Base-by-base conservation (phyloP, 2,113 vertebrate species). In the Paedocypris sp. region DNA sequence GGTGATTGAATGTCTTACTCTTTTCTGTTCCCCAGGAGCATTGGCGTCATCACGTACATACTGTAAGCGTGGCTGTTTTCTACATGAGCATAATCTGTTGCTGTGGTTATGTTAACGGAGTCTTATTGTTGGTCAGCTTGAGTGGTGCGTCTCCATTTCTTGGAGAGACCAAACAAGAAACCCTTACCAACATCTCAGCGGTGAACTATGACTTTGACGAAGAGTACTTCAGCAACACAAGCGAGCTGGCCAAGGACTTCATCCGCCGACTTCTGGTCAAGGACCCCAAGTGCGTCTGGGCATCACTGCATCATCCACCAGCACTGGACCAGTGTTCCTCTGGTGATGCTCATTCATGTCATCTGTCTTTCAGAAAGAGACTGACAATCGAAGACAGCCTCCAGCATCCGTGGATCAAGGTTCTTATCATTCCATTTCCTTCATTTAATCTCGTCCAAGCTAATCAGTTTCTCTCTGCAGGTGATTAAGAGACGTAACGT, bases 121-220 rank as follows among this genome's bases (percentile, higher is more conserved):
- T 15, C 3, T 63, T 48, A 31, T 3, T 63, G 18, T 32, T 0
- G 4, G 20, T 1, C 63, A 98, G 95, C 54, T 57, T 98, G 65
- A 97, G 92, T 0, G 95, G 95, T 0, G 95, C 95, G 0, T 98
- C 94, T 3, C 94, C 95, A 0, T 97, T 98, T 71, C 81, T 98
- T 62, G 95, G 95, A 0, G 95, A 98, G 62, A 95, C 92, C 1
- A 98, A 98, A 73, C 95, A 98, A 69, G 95, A 98, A 81, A 98
- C 95, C 0, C 77, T 98, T 71, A 96, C 95, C 51, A 98, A 98
- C 81, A 98, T 98, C 69, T 97, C 94, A 0, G 95, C 83, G 0
- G 95, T 98, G 66, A 95, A 97, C 80, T 98, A 98, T 0, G 95
- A 97, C 81, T 98, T 98, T 0, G 95, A 98, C 0, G 95, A 98